These are phyloP conservation scores for Heliconius erato DNA, from an alignment of 2,888 invertebrate species.

Conservation along the genomic window DNA sequence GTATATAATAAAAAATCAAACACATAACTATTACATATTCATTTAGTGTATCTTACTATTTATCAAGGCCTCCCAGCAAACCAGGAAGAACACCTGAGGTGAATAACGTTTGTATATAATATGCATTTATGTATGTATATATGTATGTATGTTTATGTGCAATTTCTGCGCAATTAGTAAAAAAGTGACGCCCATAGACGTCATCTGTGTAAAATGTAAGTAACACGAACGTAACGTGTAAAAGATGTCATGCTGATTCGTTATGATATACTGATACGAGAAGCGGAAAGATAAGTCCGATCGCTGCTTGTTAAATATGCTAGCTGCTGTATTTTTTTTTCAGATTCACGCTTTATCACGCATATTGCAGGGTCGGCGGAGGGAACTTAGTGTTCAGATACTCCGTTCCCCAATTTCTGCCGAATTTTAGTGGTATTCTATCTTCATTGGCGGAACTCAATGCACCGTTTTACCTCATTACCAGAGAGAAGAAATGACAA, in stretches of 20 bases:
- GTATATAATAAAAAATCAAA: not conserved
- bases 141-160: constrained; percentile 56
- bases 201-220: constrained; percentile 7
- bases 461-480: no score
- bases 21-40: constrained; percentile 32
- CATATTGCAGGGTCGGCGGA: no score
- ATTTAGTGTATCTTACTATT: constrained; percentile 30
- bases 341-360: no score
- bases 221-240: not conserved
- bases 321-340: not conserved
- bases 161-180: constrained; percentile 53
- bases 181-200: constrained; percentile 18
- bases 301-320: not conserved
- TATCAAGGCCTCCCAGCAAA: constrained; percentile 54
- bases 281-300: not conserved
- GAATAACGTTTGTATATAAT: constrained; percentile 58
- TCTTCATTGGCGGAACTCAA: no score
- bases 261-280: not conserved
- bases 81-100: constrained; percentile 68
- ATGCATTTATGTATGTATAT: constrained; percentile 45
- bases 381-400: no score
- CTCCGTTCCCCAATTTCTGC: no score
- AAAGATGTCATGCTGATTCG: constrained; percentile 5
- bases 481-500: no score
- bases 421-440: no score